Percentiles rank a stretch among this genome's conserved stretches.
phyloP scores from a whole-genome alignment of 1,140 invertebrate genomes.

The Drosophila rufa region DNA sequence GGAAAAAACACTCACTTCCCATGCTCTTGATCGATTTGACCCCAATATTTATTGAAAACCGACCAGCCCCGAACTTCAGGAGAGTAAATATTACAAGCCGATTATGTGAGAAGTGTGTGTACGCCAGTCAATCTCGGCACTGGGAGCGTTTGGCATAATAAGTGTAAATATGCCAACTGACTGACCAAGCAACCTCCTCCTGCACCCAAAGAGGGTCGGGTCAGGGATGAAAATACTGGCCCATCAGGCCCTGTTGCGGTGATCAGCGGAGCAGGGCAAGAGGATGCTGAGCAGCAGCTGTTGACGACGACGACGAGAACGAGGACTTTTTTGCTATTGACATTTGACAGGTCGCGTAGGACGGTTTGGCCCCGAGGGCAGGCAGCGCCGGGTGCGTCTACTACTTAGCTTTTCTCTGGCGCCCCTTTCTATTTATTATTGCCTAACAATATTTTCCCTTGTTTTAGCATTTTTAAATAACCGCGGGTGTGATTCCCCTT shows the following conservation, averaged over 20 bases:
- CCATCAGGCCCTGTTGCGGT: constrained; percentile 54
- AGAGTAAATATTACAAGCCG: constrained; percentile 48
- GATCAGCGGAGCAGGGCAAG: constrained; percentile 39
- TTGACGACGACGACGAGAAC: constrained; percentile 32
- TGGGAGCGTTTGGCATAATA: constrained; percentile 43
- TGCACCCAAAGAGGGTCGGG: neutral
- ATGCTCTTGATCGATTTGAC: neutral
- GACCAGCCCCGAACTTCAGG: neutral
- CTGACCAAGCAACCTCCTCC: constrained; percentile 42
- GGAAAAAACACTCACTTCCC: neutral
- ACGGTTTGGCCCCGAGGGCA: constrained; percentile 48
- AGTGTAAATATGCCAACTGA: constrained; percentile 66
- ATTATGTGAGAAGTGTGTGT: constrained; percentile 53
- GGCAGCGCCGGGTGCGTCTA: constrained; percentile 12
- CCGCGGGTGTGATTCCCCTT: constrained; percentile 73
- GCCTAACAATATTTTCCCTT: constrained; percentile 69
- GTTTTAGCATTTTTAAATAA: constrained; percentile 78
- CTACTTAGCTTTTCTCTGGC: constrained; percentile 25
- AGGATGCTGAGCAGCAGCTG: constrained; percentile 66
- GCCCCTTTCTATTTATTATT: constrained; percentile 54
- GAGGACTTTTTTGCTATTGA: constrained; percentile 75
- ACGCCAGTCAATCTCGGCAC: constrained; percentile 19
- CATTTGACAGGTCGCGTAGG: constrained; percentile 78
- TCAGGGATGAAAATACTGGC: constrained; percentile 6
- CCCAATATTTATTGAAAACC: constrained; percentile 6